Evolutionary conservation across 2,888 invertebrate genomes (phyloP).

Genomic region (Prosopocoilus inquinatus): DNA sequence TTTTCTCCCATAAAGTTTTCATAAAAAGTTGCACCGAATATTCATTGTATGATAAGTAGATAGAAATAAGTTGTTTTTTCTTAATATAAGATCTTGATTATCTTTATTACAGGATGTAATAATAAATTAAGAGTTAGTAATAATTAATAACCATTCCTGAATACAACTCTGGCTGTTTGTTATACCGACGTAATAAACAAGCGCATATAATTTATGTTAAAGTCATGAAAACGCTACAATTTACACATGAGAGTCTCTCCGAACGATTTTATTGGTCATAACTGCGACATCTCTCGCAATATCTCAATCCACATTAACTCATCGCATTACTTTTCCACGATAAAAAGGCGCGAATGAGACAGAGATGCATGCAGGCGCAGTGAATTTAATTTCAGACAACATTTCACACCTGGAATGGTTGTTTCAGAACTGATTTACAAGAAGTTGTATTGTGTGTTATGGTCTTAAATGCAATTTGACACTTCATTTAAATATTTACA

Average conservation of each 20-base stretch:
- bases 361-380: conserved; percentile 18
- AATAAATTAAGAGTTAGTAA: too few species aligned
- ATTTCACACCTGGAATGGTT: conserved; percentile 29
- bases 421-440: conserved; percentile 39
- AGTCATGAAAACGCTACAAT: conserved; percentile 39
- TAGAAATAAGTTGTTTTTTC: too few species aligned
- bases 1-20: too few species aligned
- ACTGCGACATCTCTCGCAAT: conserved; percentile 23
- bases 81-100: too few species aligned
- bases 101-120: too few species aligned
- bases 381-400: conserved; percentile 14
- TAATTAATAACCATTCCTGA: conserved; percentile 11
- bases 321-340: conserved; percentile 10
- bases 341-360: neutral
- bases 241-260: conserved; percentile 33
- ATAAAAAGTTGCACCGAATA: too few species aligned
- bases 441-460: conserved; percentile 41
- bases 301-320: conserved; percentile 9
- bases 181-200: conserved; percentile 27
- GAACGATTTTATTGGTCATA: conserved; percentile 38
- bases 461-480: conserved; percentile 41
- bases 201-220: conserved; percentile 36
- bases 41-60: too few species aligned
- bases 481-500: conserved; percentile 43
- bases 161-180: conserved; percentile 26